Evolutionary conservation across 2,888 invertebrate genomes (phyloP), one percentile per base, ranked within the genome.

Genomic region (Caenorhabditis panamensis): DNA sequence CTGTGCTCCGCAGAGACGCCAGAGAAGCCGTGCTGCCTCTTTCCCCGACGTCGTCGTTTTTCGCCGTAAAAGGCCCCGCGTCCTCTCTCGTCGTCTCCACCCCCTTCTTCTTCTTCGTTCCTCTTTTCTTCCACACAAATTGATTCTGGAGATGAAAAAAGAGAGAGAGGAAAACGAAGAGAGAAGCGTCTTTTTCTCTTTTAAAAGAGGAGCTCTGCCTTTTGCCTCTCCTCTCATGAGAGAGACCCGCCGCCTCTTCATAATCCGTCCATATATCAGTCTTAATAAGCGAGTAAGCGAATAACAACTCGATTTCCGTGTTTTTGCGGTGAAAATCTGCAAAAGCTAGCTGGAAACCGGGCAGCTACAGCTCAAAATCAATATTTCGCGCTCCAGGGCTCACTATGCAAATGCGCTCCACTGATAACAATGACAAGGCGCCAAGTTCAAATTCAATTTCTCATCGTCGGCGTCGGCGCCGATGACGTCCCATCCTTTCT

Each of bases 31-130:
- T 24, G 36, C 69, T 41, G 47, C 58, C 58, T 59, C 49, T 68
- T 53, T 53, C 61, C 20, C 20, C 20, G 5, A n/a, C n/a, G n/a
- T n/a, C n/a, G 49, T 18, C 49, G 9, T 6, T 41, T 41, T 41
- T 41, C 41, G 41, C 41, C 41, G 41, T 41, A 41, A 41, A 41
- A 41, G 41, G 41, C 41, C 41, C 9, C 5, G n/a, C n/a, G n/a
- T n/a, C n/a, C n/a, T n/a, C 31, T 31, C 31, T 31, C 9, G 56
- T 67, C 41, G 36, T 37, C 67, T 58, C 37, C 56, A 44, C 58
- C 67, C 16, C 58, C 58, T 58, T 68, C 68, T 68, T 58, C 58
- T 68, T 58, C 68, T 47, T 68, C 68, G 58, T 58, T 41, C 13
- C 13, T 13, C 13, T 41, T 16, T 41, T 41, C 16, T 41, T 41